Conservation (phyloP, 2,888 invertebrate genomes). For the Polylopha cassiicola region DNA sequence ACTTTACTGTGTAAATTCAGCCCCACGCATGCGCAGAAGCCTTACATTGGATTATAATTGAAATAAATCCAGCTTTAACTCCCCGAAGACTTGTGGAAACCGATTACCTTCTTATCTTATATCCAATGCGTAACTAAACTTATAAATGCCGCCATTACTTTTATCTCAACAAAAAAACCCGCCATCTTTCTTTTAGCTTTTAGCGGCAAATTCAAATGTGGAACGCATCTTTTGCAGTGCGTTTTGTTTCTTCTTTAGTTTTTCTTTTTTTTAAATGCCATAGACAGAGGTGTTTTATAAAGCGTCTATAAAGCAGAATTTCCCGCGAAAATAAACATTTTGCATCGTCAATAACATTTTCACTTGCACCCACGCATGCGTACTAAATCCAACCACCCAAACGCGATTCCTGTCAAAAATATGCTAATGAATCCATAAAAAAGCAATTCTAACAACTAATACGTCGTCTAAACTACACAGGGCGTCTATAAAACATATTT, state of each 20-base stretch:
- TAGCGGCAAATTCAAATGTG: slow-evolving; percentile 16
- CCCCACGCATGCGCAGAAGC: slow-evolving; percentile 55
- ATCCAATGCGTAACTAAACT: slow-evolving; percentile 26
- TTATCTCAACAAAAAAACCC: slow-evolving; percentile 11
- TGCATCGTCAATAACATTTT: slow-evolving; percentile 73
- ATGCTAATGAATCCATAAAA: slow-evolving; percentile 75
- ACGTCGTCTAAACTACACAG: slow-evolving; percentile 43
- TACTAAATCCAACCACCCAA: slow-evolving; percentile 31
- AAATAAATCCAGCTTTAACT: slow-evolving; percentile 68
- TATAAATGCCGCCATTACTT: slow-evolving; percentile 15
- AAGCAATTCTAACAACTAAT: slow-evolving; percentile 41
- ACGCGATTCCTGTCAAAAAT: slow-evolving; percentile 66
- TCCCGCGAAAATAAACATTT: slow-evolving; percentile 56
- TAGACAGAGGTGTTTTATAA: neutral
- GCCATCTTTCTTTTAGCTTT: slow-evolving; percentile 11
- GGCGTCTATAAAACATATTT: slow-evolving; percentile 32
- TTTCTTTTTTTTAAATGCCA: neutral
- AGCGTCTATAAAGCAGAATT: slow-evolving; percentile 35
- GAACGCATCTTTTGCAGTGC: neutral
- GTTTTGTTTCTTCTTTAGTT: neutral
- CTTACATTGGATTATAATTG: slow-evolving; percentile 67
- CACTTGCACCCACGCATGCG: slow-evolving; percentile 62
- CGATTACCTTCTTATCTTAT: slow-evolving; percentile 57
- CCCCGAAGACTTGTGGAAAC: slow-evolving; percentile 50
- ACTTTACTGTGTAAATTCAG: slow-evolving; percentile 48